phyloP scores from a whole-genome alignment of 2,888 invertebrate genomes.

The Eueremaeus valkanovi region DNA sequence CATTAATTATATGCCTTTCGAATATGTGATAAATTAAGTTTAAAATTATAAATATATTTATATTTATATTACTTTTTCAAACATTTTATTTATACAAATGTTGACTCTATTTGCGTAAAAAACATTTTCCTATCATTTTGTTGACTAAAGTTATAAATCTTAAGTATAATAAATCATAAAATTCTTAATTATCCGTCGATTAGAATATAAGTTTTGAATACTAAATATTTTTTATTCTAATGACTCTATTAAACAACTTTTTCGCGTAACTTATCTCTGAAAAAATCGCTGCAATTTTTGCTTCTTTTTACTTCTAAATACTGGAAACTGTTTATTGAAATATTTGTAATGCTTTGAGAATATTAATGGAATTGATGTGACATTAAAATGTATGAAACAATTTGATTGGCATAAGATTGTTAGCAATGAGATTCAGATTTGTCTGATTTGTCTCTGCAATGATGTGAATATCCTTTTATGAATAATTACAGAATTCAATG shows the following conservation, averaged over 20 bases:
- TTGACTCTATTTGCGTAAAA: no score
- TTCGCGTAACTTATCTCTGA: background rate
- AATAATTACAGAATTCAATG: background rate
- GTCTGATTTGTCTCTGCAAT: background rate
- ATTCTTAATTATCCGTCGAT: constrained; percentile 15
- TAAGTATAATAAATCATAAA: constrained; percentile 24
- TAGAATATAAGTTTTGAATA: background rate
- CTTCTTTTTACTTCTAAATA: no score
- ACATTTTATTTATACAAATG: no score
- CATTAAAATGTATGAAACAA: constrained; percentile 33
- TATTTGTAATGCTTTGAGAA: constrained; percentile 11
- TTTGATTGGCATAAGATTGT: constrained; percentile 6
- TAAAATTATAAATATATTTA: no score
- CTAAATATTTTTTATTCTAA: constrained; percentile 1
- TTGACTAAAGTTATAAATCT: background rate
- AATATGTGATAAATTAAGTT: background rate
- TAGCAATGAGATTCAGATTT: background rate
- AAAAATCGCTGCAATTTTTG: background rate
- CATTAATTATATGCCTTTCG: constrained; percentile 9
- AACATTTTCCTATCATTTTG: background rate
- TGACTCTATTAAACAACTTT: constrained; percentile 9
- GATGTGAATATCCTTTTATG: background rate
- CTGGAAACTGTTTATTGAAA: background rate
- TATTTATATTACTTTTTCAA: no score
- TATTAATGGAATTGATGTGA: background rate